Evolutionary conservation across 1,140 invertebrate species (phyloP).

Genomic region (Drosophila ironensis): DNA sequence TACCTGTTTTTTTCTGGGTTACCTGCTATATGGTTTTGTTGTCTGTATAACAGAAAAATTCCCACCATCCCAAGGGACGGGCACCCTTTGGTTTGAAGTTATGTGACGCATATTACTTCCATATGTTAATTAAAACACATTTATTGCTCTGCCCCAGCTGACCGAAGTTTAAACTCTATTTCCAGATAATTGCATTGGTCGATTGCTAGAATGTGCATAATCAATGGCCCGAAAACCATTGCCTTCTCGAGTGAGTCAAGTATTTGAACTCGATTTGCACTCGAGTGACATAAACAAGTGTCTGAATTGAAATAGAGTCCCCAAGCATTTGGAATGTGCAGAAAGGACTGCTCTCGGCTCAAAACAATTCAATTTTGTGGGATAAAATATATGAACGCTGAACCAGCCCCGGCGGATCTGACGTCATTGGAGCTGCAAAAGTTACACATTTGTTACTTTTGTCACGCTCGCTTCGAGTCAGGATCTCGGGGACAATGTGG

Average conservation of each 20-base stretch:
- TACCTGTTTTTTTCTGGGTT: conserved; percentile 8
- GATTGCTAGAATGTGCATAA: too few relatives aligned
- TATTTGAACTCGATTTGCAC: too few relatives aligned
- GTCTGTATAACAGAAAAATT: neutral
- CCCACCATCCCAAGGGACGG: too few relatives aligned
- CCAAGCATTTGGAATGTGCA: conserved; percentile 15
- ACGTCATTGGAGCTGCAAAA: conserved; percentile 32
- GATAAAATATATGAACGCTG: conserved; percentile 5
- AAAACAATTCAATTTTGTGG: conserved; percentile 30
- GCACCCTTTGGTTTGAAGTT: neutral
- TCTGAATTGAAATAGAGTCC: too few relatives aligned
- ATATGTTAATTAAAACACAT: neutral
- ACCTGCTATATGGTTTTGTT: neutral
- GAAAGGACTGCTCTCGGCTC: neutral
- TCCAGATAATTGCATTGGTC: too few relatives aligned
- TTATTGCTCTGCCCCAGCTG: neutral
- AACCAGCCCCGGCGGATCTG: conserved; percentile 16
- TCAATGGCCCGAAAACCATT: too few relatives aligned
- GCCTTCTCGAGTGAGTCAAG: too few relatives aligned
- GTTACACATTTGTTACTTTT: conserved; percentile 47
- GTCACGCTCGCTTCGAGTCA: conserved; percentile 44
- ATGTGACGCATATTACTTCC: neutral
- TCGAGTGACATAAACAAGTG: too few relatives aligned
- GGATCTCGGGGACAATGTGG: conserved; percentile 31
- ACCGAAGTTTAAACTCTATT: too few relatives aligned